Percentiles rank a stretch among this genome's conserved stretches.
phyloP scores from a whole-genome alignment of 2,113 vertebrate genomes.

The Terrapene triunguis region DNA sequence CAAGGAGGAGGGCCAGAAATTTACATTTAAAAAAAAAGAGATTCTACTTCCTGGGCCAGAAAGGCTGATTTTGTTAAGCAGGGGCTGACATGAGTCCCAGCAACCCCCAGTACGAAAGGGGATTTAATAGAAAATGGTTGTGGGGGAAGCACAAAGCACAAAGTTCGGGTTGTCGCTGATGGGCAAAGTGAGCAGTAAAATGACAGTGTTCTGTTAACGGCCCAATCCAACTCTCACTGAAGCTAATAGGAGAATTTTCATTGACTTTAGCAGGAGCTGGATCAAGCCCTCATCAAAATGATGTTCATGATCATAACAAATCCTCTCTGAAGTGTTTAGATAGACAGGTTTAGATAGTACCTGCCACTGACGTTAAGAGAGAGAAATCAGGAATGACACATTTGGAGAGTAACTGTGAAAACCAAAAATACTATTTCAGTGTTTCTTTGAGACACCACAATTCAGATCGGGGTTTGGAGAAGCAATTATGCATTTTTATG shows the following conservation, averaged over 20 bases:
- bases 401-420: not conserved
- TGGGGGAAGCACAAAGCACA: rapidly evolving
- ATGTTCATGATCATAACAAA: rapidly evolving
- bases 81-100: not conserved
- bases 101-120: not conserved
- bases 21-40: not conserved
- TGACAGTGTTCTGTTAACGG: not conserved
- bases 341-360: not conserved
- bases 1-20: not conserved
- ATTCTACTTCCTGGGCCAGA: not conserved
- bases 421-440: not conserved
- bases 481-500: not conserved
- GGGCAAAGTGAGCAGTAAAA: rapidly evolving
- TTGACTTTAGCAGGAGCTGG: not conserved
- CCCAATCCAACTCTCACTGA: not conserved
- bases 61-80: not conserved
- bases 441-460: not conserved
- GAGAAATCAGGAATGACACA: rapidly evolving
- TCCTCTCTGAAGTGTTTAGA: not conserved
- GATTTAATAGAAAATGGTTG: not conserved
- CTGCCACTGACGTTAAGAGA: rapidly evolving
- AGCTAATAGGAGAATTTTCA: too few relatives aligned
- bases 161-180: rapidly evolving
- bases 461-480: not conserved
- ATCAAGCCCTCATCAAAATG: not conserved